Percentiles rank a stretch among this genome's conserved stretches.
Evolutionary conservation across 2,797 vertebrate species (phyloP).

Genomic region (Dallia pectoralis): DNA sequence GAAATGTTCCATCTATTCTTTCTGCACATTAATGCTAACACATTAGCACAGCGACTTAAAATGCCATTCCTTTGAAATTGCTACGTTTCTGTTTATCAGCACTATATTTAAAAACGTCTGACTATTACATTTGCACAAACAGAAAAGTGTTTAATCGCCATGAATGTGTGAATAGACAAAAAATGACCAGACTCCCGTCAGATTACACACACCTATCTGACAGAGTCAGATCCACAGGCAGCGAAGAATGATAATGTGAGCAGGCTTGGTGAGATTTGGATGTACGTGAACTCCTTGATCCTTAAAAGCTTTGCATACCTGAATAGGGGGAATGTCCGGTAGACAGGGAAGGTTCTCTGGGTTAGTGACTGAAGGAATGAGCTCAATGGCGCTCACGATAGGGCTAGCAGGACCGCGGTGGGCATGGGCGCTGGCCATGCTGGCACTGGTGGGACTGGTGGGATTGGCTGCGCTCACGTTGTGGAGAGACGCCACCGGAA

Average conservation of each 20-base stretch:
- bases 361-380: constrained; percentile 98
- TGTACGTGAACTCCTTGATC: not conserved
- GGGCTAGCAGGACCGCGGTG: constrained; percentile 94
- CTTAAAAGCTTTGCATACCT: constrained; percentile 71
- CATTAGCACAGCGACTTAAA: too few species aligned
- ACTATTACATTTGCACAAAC: not conserved
- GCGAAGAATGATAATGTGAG: not conserved
- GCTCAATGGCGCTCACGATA: constrained; percentile 89
- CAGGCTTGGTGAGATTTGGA: not conserved
- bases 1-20: too few species aligned
- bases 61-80: too few species aligned
- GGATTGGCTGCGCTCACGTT: constrained; percentile 88
- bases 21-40: too few species aligned
- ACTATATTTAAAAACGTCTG: not conserved
- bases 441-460: constrained; percentile 95
- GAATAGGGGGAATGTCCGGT: constrained; percentile 97
- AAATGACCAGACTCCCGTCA: not conserved
- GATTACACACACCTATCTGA: not conserved
- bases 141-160: too few species aligned
- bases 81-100: too few species aligned
- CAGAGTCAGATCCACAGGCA: not conserved
- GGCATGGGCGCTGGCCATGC: constrained; percentile 86
- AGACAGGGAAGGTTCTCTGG: constrained; percentile 98
- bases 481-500: constrained; percentile 94
- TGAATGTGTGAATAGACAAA: not conserved